Conservation (phyloP, 2,888 invertebrate genomes). For the Agriopis aurantiaria region DNA sequence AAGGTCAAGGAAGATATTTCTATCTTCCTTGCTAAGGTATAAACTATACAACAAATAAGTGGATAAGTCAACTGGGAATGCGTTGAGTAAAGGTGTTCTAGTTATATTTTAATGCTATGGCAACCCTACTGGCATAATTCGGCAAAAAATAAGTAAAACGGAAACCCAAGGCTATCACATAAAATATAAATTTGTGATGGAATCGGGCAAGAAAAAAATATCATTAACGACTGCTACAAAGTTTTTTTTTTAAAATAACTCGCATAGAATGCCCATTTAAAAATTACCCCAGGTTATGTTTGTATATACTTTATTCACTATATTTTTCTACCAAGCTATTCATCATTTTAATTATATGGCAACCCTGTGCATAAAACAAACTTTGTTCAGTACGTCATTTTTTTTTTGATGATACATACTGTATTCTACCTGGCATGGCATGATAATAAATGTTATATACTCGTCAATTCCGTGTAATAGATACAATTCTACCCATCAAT, state of each 20-base stretch:
- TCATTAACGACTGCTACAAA: not conserved
- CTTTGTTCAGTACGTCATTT: not conserved
- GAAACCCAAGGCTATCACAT: not conserved
- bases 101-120: not conserved
- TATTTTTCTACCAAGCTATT: not conserved
- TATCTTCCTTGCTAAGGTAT: too few relatives aligned
- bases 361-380: slow-evolving; percentile 18
- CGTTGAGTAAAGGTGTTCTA: not conserved
- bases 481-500: too few relatives aligned
- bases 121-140: not conserved
- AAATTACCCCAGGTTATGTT: too few relatives aligned
- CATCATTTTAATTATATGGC: slow-evolving; percentile 25
- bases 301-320: not conserved
- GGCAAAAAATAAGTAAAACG: not conserved
- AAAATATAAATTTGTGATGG: not conserved
- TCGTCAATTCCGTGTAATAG: too few relatives aligned
- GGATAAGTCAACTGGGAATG: slow-evolving; percentile 6
- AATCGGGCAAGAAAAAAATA: not conserved
- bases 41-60: slow-evolving; percentile 3
- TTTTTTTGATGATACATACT: not conserved
- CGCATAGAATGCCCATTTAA: too few relatives aligned
- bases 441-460: too few relatives aligned
- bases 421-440: not conserved
- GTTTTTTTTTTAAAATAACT: too few relatives aligned
- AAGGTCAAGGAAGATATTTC: too few relatives aligned